A percentile compares a stretch with the other conserved stretches of the same genome.
phyloP scores from a whole-genome alignment of 2,888 invertebrate species.

The Volucella inanis region DNA sequence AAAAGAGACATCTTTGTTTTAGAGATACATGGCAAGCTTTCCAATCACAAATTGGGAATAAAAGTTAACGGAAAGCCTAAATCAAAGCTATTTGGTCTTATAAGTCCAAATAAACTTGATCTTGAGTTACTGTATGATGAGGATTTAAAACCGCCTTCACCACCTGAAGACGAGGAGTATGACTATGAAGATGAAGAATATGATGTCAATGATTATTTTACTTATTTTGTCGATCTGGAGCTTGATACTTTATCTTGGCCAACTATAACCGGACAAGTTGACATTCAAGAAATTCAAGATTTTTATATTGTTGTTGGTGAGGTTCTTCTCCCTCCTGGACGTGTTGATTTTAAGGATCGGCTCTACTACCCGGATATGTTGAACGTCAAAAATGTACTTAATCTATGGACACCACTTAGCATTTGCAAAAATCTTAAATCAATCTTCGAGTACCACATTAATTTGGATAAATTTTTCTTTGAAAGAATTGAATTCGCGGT shows the following conservation, averaged over 20 bases:
- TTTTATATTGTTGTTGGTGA: conserved; percentile 83
- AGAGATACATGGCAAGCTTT: conserved; percentile 88
- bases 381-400: conserved; percentile 84
- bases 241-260: conserved; percentile 85
- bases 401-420: conserved; percentile 85
- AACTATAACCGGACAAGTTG: conserved; percentile 84
- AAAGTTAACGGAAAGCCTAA: conserved; percentile 81
- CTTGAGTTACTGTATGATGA: conserved; percentile 81
- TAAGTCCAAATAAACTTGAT: conserved; percentile 79
- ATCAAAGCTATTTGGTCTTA: conserved; percentile 80
- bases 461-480: conserved; percentile 83
- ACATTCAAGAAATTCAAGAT: conserved; percentile 84
- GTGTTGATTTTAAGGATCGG: conserved; percentile 85
- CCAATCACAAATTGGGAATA: conserved; percentile 86
- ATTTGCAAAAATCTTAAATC: conserved; percentile 83
- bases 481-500: conserved; percentile 84
- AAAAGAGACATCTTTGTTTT: conserved; percentile 87
- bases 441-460: conserved; percentile 83
- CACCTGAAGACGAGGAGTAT: conserved; percentile 74
- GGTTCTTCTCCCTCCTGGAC: conserved; percentile 85
- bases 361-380: conserved; percentile 84
- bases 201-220: conserved; percentile 83
- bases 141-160: conserved; percentile 79
- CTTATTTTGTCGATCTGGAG: conserved; percentile 85
- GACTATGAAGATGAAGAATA: conserved; percentile 81